Base-by-base conservation (phyloP, 23 tunicate species). In the Trididemnum clinides region DNA sequence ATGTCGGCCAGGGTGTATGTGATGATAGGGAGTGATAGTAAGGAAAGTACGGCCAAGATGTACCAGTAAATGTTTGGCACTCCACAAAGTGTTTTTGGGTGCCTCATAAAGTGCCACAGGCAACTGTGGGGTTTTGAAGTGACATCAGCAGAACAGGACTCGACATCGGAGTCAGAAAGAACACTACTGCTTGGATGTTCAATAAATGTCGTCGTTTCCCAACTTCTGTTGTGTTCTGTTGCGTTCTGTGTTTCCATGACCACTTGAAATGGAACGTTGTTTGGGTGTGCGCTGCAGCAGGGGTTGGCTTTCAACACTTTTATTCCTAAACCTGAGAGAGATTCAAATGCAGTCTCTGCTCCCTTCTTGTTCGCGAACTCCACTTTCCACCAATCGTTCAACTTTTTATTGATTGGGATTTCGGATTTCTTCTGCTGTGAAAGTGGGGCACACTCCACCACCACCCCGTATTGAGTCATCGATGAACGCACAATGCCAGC, bases 381-480 rank as follows among this genome's bases (percentile, higher is more conserved):
- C 28, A 85, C 83, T 35, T 1, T 38, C 88, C 88, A 89, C 64
- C 80, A 74, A 5, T 26, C 28, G 34, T 33, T 38, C 1, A 27
- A 33, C 31, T 28, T 31, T n/a, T n/a, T n/a, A n/a, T 49, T 49
- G 10, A 10, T 49, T 5, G 12, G 34, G 5, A 6, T 5, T 2
- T 28, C 18, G 36, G 75, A 6, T 3, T 69, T 69, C 38, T 30
- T 30, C 36, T 20, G n/a, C 12, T 69, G n/a, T 15, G 26, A 4
- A 7, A 36, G 80, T 37, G 57, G 54, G 0, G 30, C 65, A 69
- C 80, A 66, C n/a, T 23, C 25, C 36, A 32, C 3, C 50, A 90
- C 95, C 23, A 90, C 95, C 0, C 95, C 95, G 72, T 69, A 90
- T 44, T 85, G 89, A 77, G 57, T 79, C 89, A 90, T 80, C 77